Evolutionary conservation across 2,888 invertebrate genomes (phyloP).

Genomic region (Epinotia ramella): DNA sequence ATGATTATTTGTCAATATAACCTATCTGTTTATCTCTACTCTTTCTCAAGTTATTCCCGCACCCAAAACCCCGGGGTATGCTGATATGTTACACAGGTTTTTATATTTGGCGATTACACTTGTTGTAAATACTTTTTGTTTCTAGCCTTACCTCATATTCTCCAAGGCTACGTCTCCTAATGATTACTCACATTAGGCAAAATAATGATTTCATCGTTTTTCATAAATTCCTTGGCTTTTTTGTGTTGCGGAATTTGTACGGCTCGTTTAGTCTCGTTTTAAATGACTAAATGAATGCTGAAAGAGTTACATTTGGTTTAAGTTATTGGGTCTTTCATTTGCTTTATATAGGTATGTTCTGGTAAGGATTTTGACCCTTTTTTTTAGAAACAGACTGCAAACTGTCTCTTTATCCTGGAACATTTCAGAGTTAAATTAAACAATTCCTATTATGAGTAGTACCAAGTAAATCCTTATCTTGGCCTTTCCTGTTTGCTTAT

Average conservation of each 20-base stretch:
- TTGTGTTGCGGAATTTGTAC: conserved; percentile 25
- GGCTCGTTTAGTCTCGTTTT: conserved; percentile 12
- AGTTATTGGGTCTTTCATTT: background rate
- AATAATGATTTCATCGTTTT: conserved; percentile 39
- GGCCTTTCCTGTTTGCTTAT: too few relatives aligned
- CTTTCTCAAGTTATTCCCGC: too few relatives aligned
- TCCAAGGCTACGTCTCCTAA: conserved; percentile 33
- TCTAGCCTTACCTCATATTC: conserved; percentile 17
- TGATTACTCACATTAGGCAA: conserved; percentile 42
- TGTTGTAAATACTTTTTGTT: conserved; percentile 23
- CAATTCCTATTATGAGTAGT: background rate
- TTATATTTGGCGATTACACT: too few relatives aligned
- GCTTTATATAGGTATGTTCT: background rate
- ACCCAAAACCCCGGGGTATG: too few relatives aligned
- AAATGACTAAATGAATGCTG: background rate
- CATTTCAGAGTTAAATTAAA: background rate
- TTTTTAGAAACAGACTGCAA: background rate
- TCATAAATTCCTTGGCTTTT: conserved; percentile 34
- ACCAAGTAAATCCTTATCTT: too few relatives aligned
- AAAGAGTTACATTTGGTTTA: background rate
- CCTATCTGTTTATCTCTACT: too few relatives aligned
- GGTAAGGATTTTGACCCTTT: background rate
- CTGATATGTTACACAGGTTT: too few relatives aligned
- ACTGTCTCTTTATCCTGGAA: background rate
- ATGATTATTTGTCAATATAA: too few relatives aligned